Evolutionary conservation across 1,140 invertebrate genomes (phyloP).

Genomic region (Melitaea cinxia): DNA sequence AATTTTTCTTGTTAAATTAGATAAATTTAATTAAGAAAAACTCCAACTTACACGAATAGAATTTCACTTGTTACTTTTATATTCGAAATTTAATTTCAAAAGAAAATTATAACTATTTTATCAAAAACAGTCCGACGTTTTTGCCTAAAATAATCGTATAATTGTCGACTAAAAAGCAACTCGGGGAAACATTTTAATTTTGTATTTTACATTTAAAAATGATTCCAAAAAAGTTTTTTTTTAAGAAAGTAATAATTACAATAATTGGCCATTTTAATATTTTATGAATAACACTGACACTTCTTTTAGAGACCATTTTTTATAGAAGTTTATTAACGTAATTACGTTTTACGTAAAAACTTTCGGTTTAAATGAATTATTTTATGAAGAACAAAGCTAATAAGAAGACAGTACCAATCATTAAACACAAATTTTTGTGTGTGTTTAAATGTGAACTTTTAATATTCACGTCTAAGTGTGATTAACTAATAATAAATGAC

Average conservation of each 20-base stretch:
- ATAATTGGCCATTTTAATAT: background rate
- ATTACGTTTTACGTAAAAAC: background rate
- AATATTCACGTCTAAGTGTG: too few species aligned
- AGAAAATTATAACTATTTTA: constrained; percentile 4
- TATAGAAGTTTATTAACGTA: background rate
- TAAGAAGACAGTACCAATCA: too few species aligned
- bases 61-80: background rate
- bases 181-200: constrained; percentile 8
- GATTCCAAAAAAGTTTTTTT: background rate
- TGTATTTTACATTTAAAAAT: constrained; percentile 4
- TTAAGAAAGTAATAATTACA: background rate
- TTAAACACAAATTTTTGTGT: too few species aligned
- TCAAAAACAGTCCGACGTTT: background rate
- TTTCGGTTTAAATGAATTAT: background rate
- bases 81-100: constrained; percentile 1
- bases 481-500: too few species aligned
- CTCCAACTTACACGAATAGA: background rate
- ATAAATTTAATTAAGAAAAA: background rate
- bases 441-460: too few species aligned
- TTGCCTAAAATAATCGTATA: background rate
- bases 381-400: too few species aligned
- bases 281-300: background rate
- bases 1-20: too few species aligned
- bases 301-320: background rate
- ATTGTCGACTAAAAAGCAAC: constrained; percentile 4